phyloP scores from a whole-genome alignment of 2,113 vertebrate species.

The Ploceus nigricollis region DNA sequence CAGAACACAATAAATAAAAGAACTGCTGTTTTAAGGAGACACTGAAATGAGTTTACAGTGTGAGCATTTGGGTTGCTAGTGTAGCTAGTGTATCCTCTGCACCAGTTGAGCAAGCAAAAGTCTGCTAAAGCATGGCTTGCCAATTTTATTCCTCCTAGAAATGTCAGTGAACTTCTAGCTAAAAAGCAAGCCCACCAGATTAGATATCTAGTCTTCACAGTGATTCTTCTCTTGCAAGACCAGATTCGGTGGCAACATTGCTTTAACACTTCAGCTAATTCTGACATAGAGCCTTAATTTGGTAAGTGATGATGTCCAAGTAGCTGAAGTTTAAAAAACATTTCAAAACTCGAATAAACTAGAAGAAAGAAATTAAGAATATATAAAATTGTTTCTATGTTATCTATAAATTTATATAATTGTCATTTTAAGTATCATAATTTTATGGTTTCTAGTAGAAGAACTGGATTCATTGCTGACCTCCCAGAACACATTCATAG shows the following conservation, averaged over 20 bases:
- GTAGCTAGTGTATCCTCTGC: neutral
- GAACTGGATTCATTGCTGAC: constrained; percentile 83
- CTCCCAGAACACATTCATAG: constrained; percentile 86
- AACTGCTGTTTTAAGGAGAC: neutral
- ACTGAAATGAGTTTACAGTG: neutral
- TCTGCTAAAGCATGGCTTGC: neutral
- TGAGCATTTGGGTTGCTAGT: neutral
- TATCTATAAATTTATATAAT: neutral
- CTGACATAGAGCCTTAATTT: neutral
- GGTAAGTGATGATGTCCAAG: neutral
- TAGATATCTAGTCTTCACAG: neutral
- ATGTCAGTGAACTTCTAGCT: neutral
- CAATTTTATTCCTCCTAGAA: constrained; percentile 1
- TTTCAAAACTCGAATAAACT: neutral
- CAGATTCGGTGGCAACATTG: neutral
- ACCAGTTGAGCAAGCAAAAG: neutral
- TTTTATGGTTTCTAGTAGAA: constrained; percentile 76
- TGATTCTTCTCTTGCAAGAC: neutral
- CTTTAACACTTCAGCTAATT: neutral
- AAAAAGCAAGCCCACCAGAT: neutral
- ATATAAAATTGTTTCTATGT: neutral
- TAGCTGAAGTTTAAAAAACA: neutral
- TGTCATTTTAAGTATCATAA: neutral
- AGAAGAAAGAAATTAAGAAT: neutral
- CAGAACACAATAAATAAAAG: neutral